Evolutionary conservation across 2,797 vertebrate genomes (phyloP).

Genomic region (Syngnathus acus): DNA sequence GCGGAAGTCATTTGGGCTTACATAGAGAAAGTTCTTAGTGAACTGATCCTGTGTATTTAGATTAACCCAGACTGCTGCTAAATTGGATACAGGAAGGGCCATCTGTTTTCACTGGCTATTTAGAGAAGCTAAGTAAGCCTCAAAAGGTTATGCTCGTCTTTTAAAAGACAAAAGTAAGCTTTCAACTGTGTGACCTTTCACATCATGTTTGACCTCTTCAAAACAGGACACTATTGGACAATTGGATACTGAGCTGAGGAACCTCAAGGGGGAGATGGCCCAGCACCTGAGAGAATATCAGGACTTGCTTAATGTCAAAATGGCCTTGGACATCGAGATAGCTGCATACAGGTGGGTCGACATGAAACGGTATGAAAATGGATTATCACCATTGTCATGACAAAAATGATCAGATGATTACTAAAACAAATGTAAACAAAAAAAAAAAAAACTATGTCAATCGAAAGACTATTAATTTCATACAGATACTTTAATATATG

Average conservation of each 20-base stretch:
- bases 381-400: not conserved
- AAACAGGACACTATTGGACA: slow-evolving; percentile 81
- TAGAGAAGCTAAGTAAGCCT: slow-evolving; percentile 20
- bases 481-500: slow-evolving; percentile 15
- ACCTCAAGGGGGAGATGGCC: slow-evolving; percentile 89
- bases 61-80: slow-evolving; percentile 45
- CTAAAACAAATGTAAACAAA: too few species aligned
- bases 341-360: slow-evolving; percentile 86
- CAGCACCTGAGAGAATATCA: slow-evolving; percentile 93
- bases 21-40: slow-evolving; percentile 11
- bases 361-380: not conserved
- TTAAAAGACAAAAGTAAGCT: slow-evolving; percentile 5
- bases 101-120: slow-evolving; percentile 35
- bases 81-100: slow-evolving; percentile 33
- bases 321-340: slow-evolving; percentile 96
- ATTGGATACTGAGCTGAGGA: slow-evolving; percentile 84
- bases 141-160: slow-evolving; percentile 13
- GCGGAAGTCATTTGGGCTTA: not conserved
- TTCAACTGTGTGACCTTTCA: not conserved
- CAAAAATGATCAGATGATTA: not conserved
- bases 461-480: not conserved
- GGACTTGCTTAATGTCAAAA: slow-evolving; percentile 95
- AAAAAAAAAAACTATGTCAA: not conserved
- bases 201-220: not conserved
- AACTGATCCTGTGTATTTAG: slow-evolving; percentile 23